Evolutionary conservation across 2,888 invertebrate species (phyloP).

Genomic region (Heliconius sara): DNA sequence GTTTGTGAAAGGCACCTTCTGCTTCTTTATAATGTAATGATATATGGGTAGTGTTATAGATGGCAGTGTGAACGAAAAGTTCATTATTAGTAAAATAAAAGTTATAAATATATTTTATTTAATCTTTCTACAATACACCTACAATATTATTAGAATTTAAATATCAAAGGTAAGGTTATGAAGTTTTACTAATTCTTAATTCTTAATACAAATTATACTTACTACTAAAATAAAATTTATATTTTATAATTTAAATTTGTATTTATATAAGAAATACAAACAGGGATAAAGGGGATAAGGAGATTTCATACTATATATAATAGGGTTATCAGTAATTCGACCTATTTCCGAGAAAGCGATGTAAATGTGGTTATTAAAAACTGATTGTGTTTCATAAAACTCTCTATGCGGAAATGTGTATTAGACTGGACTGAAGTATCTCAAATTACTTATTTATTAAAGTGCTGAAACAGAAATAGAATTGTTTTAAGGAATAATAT

Average conservation of each 20-base stretch:
- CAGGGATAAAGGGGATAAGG: too few relatives aligned
- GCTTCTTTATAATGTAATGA: not conserved
- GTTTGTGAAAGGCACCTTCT: constrained; percentile 8
- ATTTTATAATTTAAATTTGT: too few relatives aligned
- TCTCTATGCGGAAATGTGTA: not conserved
- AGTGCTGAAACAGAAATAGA: too few relatives aligned
- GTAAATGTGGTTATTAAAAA: too few relatives aligned
- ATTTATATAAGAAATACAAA: too few relatives aligned
- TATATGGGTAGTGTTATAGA: constrained; percentile 5
- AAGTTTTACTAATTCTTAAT: too few relatives aligned
- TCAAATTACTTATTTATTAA: not conserved
- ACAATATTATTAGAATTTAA: not conserved
- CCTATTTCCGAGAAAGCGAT: not conserved
- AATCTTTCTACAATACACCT: not conserved
- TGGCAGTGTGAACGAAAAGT: constrained; percentile 8
- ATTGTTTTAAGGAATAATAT: not conserved
- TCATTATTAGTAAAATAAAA: not conserved
- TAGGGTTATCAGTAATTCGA: not conserved
- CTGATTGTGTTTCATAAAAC: too few relatives aligned
- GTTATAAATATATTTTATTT: not conserved
- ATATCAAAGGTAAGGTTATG: not conserved
- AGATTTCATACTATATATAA: too few relatives aligned
- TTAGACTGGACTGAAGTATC: not conserved
- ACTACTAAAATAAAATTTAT: too few relatives aligned
- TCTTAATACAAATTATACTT: too few relatives aligned